Base-by-base conservation (phyloP, 2,797 vertebrate species). In the Rousettus madagascariensis region DNA sequence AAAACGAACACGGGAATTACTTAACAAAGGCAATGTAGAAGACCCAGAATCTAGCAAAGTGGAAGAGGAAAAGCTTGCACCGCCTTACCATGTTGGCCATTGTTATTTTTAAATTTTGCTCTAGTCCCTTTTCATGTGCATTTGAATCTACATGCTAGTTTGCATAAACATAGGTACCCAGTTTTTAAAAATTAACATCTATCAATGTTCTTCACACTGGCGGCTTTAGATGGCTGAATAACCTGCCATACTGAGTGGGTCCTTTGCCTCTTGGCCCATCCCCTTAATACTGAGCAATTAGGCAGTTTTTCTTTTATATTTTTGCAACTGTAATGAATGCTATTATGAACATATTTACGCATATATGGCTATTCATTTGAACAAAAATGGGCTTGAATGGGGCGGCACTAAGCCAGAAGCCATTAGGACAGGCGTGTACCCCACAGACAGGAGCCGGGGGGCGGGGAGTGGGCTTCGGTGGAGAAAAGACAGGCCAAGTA, bases 31-130 rank as follows among this genome's bases (percentile, higher is more conserved):
- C n/a, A 22, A 24, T 15, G 43, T 49, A 82, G 72, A 46, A 2
- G 41, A 17, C 8, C 9, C 53, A 46, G 84, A 33, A 66, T 26
- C 49, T 61, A 82, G 74, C 57, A 51, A n/a, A 90, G 53, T 0
- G 3, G 24, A 53, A 11, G 41, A 33, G 1, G 20, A 17, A 33
- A 68, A 4, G 15, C 0, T 0, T 2, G 0, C 2, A 2, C 2
- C 1, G 7, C 20, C 41, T 77, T 28, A 15, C 16, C 15, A 5
- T 22, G 46, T 57, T 41, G 66, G 38, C 28, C 22, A 6, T 20
- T 68, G 38, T 41, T 86, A 43, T 57, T 69, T 38, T n/a, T 9
- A 46, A 69, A 8, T 43, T 57, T 74, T 26, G 6, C 26, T 41
- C 33, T 9, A 10, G 9, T 46, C 12, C n/a, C 55, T 75, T 36